Evolutionary conservation across 1,140 invertebrate genomes (phyloP), one percentile per base, ranked within the genome.

Genomic region (Papilio xuthus): DNA sequence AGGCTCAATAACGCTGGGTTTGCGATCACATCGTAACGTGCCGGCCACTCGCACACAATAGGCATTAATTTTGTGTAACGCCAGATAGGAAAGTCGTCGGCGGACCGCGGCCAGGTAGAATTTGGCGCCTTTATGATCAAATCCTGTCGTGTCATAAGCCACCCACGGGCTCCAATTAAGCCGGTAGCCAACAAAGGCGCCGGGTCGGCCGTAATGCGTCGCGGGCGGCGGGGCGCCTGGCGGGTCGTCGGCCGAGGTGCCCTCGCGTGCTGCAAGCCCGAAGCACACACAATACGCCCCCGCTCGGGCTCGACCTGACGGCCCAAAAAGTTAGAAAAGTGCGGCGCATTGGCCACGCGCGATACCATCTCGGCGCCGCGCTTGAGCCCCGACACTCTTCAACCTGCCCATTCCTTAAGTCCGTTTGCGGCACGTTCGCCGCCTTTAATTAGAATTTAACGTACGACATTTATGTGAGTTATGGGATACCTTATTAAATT

Each of bases 311-410:
- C 84, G 87, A 88, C 85, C 87, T 84, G 84, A 53, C 86, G 83
- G 77, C 85, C 90, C 90, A 91, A 91, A 92, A 93, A 91, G 90
- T 91, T 92, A 91, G 90, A 92, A 92, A 92, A 91, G 88, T 91
- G 85, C 82, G 88, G 80, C 85, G 85, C 82, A 81, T 85, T 83
- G 86, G 81, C 60, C 80, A 80, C 77, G 78, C 78, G 79, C 79
- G 90, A 92, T 91, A 89, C 84, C 85, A 91, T 93, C 90, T 90
- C 87, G 88, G 86, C 90, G 89, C 88, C 89, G 85, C 79, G 60
- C 81, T 78, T 81, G 72, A 53, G 71, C 75, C 80, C 44, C 81
- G 74, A 75, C 81, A 83, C 83, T 80, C 84, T 88, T 86, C 86
- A 87, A 87, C 86, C 86, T 82, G 84, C 87, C 79, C 86, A 86